These are phyloP conservation scores for Periplaneta americana DNA, from an alignment of 1,140 invertebrate genomes.

Conservation along the genomic window DNA sequence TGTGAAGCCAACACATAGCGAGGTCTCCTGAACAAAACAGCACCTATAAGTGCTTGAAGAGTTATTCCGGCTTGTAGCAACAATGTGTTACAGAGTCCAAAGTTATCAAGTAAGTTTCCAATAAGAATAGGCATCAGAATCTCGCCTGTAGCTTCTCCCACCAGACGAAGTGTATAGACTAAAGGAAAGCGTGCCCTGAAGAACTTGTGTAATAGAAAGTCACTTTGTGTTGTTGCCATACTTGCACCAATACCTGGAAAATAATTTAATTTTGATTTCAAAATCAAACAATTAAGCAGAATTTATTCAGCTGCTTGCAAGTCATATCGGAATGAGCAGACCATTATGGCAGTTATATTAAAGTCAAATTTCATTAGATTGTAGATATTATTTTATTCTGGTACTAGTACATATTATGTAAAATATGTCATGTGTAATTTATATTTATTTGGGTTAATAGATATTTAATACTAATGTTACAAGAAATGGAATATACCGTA, in stretches of 20 bases:
- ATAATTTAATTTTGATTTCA: too few relatives aligned
- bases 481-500: too few relatives aligned
- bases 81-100: conserved; percentile 26
- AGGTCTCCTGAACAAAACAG: conserved; percentile 26
- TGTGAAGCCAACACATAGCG: conserved; percentile 14
- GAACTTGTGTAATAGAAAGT: conserved; percentile 29
- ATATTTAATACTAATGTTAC: too few relatives aligned
- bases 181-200: conserved; percentile 29
- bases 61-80: conserved; percentile 30
- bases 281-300: too few relatives aligned
- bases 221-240: conserved; percentile 31
- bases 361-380: too few relatives aligned
- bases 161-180: conserved; percentile 28
- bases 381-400: too few relatives aligned
- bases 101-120: conserved; percentile 23
- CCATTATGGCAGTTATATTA: too few relatives aligned
- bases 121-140: conserved; percentile 28
- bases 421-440: too few relatives aligned
- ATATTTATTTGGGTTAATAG: too few relatives aligned
- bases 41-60: conserved; percentile 29
- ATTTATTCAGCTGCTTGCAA: too few relatives aligned
- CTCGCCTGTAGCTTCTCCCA: conserved; percentile 28
- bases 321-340: too few relatives aligned
- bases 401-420: too few relatives aligned
- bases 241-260: conserved; percentile 37